Conservation (phyloP, 1,140 invertebrate genomes). For the Drosophila subpulchrella region DNA sequence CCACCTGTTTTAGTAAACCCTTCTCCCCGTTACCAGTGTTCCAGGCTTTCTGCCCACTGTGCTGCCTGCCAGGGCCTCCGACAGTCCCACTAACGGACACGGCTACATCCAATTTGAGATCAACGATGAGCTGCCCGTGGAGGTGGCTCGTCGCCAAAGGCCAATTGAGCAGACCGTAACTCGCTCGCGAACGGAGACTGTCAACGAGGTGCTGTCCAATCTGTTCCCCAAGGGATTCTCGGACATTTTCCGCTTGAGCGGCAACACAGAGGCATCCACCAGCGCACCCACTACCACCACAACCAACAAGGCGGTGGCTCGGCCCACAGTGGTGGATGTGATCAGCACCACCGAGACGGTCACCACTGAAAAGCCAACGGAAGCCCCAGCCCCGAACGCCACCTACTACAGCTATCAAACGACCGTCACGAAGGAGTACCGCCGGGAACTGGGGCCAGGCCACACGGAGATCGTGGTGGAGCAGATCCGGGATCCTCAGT, state of each 20-base stretch:
- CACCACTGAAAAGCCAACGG: not conserved
- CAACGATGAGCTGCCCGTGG: constrained; percentile 49
- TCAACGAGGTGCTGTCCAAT: constrained; percentile 75
- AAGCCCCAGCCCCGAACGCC: constrained; percentile 24
- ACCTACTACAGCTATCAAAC: constrained; percentile 70
- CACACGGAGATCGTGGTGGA: constrained; percentile 79
- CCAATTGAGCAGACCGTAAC: constrained; percentile 29
- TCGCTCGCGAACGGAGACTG: constrained; percentile 57
- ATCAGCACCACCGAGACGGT: constrained; percentile 9
- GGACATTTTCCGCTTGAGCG: constrained; percentile 77
- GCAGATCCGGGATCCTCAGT: constrained; percentile 46
- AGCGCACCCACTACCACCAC: constrained; percentile 39
- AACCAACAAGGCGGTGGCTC: constrained; percentile 28
- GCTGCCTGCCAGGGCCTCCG: constrained; percentile 5
- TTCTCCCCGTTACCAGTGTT: constrained; percentile 7
- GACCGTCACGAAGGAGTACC: constrained; percentile 70
- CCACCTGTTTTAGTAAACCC: not conserved
- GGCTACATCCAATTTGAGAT: constrained; percentile 77
- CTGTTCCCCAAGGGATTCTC: constrained; percentile 80
- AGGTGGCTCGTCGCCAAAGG: constrained; percentile 13
- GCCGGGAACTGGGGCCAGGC: constrained; percentile 65
- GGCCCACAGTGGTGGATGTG: constrained; percentile 14
- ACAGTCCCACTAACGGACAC: constrained; percentile 55
- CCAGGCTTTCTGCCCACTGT: constrained; percentile 53
- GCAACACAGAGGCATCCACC: constrained; percentile 35